phyloP scores from a whole-genome alignment of 2,113 vertebrate species.

The Melanerpes formicivorus region DNA sequence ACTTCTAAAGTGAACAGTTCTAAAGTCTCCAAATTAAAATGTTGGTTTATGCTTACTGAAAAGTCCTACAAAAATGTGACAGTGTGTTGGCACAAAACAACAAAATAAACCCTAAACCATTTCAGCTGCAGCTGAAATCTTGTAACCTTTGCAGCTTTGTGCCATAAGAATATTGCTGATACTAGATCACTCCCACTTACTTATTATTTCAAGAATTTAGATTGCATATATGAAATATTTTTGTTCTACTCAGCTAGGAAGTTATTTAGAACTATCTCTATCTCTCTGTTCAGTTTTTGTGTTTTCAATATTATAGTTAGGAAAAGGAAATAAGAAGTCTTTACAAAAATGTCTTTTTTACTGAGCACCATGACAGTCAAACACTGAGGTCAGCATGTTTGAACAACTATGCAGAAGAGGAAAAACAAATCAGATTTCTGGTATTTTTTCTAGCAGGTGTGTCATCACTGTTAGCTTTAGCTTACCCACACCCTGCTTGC shows the following conservation, averaged over 20 bases:
- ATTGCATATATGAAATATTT: background rate
- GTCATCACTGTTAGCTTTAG: background rate
- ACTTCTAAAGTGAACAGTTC: background rate
- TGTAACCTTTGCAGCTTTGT: background rate
- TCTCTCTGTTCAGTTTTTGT: background rate
- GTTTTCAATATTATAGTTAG: background rate
- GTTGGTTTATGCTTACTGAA: background rate
- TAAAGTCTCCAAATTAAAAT: background rate
- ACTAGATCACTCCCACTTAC: background rate
- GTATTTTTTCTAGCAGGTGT: slow-evolving; percentile 15
- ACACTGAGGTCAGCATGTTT: background rate
- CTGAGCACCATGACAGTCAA: background rate
- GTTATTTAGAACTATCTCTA: background rate
- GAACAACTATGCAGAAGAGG: background rate
- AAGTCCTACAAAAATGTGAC: background rate
- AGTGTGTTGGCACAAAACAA: background rate
- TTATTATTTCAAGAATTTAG: background rate
- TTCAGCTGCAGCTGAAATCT: background rate
- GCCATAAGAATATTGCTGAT: background rate
- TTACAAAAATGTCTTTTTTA: background rate
- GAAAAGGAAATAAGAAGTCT: background rate
- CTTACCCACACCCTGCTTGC: background rate
- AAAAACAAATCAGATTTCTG: background rate
- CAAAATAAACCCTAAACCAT: background rate
- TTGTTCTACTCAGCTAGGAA: background rate